Evolutionary conservation across 1,140 invertebrate genomes (phyloP).

Genomic region (Aphelinus atriplicis): DNA sequence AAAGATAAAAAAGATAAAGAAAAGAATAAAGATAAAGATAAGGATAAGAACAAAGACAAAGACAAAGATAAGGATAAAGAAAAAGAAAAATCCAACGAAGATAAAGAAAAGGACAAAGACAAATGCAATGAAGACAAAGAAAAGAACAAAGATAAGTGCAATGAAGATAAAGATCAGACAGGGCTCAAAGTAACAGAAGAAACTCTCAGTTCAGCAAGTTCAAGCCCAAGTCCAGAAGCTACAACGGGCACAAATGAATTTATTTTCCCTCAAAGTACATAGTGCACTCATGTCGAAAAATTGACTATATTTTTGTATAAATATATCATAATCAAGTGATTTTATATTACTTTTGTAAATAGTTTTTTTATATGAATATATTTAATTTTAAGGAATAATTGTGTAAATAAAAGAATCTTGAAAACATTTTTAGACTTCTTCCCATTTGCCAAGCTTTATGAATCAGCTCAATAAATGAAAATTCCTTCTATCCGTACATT

Average conservation of each 20-base stretch:
- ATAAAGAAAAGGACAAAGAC: conserved; percentile 70
- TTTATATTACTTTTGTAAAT: conserved; percentile 31
- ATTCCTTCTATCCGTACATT: too few relatives aligned
- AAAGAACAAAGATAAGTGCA: conserved; percentile 63
- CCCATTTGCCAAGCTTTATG: too few relatives aligned
- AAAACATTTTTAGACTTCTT: too few relatives aligned
- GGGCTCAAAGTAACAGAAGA: conserved; percentile 67
- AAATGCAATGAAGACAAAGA: conserved; percentile 62
- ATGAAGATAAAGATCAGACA: conserved; percentile 61
- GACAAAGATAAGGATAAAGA: conserved; percentile 81
- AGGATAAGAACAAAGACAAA: conserved; percentile 76
- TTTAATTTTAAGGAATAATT: conserved; percentile 4
- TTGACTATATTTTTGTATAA: background rate
- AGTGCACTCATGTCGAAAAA: conserved; percentile 24
- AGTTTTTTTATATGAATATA: conserved; percentile 26
- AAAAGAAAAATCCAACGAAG: conserved; percentile 67
- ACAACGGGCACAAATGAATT: conserved; percentile 56
- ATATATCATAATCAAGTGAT: background rate
- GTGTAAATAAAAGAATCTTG: conserved; percentile 5
- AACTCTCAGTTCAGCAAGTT: conserved; percentile 73
- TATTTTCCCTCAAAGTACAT: conserved; percentile 51
- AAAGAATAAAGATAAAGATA: conserved; percentile 62
- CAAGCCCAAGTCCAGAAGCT: conserved; percentile 69
- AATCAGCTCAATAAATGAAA: too few relatives aligned
- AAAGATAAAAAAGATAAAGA: conserved; percentile 69